Conservation (phyloP, 2,113 vertebrate species). For the Pteruthius melanotis region DNA sequence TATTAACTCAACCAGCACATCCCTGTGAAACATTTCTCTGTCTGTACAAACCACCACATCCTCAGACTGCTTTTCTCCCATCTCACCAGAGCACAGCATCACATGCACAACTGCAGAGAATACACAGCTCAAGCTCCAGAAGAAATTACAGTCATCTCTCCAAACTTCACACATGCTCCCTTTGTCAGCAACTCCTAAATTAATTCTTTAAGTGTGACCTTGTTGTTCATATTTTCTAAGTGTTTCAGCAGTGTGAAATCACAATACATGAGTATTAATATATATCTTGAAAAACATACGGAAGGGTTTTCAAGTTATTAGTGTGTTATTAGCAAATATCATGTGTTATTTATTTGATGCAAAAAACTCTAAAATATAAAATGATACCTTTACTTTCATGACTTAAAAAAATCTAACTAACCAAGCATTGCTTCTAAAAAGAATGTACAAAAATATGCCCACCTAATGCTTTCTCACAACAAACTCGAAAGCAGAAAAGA, state of each 20-base stretch:
- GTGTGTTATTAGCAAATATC: neutral
- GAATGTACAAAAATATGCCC: neutral
- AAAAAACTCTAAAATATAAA: neutral
- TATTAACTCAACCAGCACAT: neutral
- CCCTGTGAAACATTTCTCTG: neutral
- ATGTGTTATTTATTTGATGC: neutral
- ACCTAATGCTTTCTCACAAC: neutral
- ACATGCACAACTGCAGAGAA: neutral
- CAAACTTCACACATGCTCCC: neutral
- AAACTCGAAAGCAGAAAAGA: neutral
- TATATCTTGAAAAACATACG: neutral
- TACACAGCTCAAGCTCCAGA: neutral
- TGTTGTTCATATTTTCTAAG: neutral
- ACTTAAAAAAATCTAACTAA: neutral
- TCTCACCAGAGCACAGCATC: neutral
- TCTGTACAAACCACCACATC: neutral
- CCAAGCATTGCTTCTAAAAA: neutral
- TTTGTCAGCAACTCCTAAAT: neutral
- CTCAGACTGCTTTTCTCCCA: neutral
- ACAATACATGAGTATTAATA: neutral
- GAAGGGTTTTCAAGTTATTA: neutral
- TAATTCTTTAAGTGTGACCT: neutral
- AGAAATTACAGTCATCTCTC: neutral
- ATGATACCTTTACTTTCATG: neutral
- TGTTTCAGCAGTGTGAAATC: neutral